Evolutionary conservation across 2,888 invertebrate species (phyloP).

Genomic region (Eutolmus rufibarbis): DNA sequence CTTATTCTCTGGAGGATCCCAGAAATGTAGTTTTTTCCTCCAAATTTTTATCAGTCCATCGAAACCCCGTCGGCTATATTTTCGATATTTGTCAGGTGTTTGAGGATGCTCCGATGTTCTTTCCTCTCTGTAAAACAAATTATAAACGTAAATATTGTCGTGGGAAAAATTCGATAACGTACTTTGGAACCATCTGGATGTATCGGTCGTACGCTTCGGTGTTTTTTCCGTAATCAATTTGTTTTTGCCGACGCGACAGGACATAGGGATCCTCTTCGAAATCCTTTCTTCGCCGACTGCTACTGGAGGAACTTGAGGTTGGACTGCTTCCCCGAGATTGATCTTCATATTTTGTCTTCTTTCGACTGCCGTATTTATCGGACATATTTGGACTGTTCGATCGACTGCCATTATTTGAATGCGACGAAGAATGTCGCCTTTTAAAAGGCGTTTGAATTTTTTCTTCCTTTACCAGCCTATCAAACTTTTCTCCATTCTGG

Average conservation of each 20-base stretch:
- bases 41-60: conserved; percentile 88
- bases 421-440: conserved; percentile 57
- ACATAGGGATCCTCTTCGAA: conserved; percentile 76
- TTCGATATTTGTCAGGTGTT: conserved; percentile 87
- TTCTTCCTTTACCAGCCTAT: conserved; percentile 58
- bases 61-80: conserved; percentile 92
- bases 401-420: conserved; percentile 56
- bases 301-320: conserved; percentile 52
- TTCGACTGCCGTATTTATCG: not conserved
- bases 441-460: conserved; percentile 62
- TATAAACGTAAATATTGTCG: not conserved
- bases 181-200: conserved; percentile 73
- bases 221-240: conserved; percentile 94
- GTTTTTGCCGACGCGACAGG: conserved; percentile 84
- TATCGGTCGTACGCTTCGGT: conserved; percentile 87
- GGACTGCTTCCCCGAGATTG: conserved; percentile 42
- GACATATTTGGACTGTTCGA: conserved; percentile 54
- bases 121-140: conserved; percentile 64
- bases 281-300: conserved; percentile 53
- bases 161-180: conserved; percentile 55
- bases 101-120: conserved; percentile 79
- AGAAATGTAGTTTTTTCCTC: conserved; percentile 84
- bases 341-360: not conserved
- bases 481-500: conserved; percentile 60
- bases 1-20: conserved; percentile 67